Evolutionary conservation across 1,140 invertebrate species (phyloP), one percentile per base, ranked within the genome.

Genomic region (Cydia amplana): DNA sequence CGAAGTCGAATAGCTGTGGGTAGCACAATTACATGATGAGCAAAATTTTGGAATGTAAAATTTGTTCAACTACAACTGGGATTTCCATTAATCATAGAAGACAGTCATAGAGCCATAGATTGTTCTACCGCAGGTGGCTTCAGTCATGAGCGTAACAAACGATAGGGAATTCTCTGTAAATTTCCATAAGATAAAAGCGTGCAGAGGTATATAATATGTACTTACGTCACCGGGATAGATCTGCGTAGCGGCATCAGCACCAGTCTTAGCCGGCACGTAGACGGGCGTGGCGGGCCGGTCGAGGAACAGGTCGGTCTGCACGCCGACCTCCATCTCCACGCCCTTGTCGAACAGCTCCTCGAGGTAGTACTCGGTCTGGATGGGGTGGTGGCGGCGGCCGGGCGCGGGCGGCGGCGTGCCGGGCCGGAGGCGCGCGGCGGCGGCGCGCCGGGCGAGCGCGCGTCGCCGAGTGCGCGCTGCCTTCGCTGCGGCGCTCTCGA

Each of bases 291-390:
- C 92, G 1, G 97, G 97, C 81, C 96, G 94, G 85, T 98, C 97
- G 25, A 96, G 87, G 89, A 97, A 97, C 75, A 97, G 94, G 91
- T 98, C 97, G 4, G 98, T 98, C 89, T 98, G 97, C 36, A 96
- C 96, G 77, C 95, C 95, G 18, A 95, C 94, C 81, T 97, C 95
- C 51, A 94, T 93, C 85, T 97, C 96, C 63, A 94, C 94, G 40
- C 96, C 96, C 82, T 95, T 95, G 74, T 96, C 95, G 79, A 94
- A 95, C 28, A 97, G 81, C 94, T 98, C 97, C 88, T 98, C 97
- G 25, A 98, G 94, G 88, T 96, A 98, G 75, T 95, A 90, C 75
- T 98, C 97, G 0, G 97, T 98, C 93, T 98, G 97, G 23, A 98
- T 95, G 70, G 95, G 95, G 80, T 97, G 96, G 89, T 98, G 96